Conservation (phyloP, 1,140 invertebrate species). For the Coelopa frigida region DNA sequence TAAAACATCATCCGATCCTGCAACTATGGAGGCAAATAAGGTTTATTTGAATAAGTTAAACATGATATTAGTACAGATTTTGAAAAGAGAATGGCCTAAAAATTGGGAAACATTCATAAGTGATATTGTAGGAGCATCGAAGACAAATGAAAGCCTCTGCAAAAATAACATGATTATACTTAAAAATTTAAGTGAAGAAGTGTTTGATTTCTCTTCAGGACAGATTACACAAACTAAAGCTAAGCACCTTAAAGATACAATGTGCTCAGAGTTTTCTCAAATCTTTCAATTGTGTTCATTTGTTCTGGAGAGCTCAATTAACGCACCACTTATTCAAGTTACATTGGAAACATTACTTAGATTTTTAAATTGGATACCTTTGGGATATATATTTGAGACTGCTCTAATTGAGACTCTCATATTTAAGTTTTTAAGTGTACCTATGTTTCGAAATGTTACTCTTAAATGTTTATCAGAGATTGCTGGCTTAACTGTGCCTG, state of each 20-base stretch:
- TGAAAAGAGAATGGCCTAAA: slow-evolving; percentile 99
- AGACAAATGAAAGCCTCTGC: slow-evolving; percentile 97
- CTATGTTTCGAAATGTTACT: slow-evolving; percentile 96
- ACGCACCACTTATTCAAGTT: slow-evolving; percentile 85
- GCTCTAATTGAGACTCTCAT: slow-evolving; percentile 92
- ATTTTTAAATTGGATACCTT: slow-evolving; percentile 99
- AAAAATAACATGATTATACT: slow-evolving; percentile 99
- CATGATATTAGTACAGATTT: slow-evolving; percentile 97
- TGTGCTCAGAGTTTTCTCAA: slow-evolving; percentile 98
- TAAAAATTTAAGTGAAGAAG: slow-evolving; percentile 95
- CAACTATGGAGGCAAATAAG: slow-evolving; percentile 84
- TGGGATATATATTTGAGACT: slow-evolving; percentile 99
- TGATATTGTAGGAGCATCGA: slow-evolving; percentile 97
- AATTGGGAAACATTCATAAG: slow-evolving; percentile 99
- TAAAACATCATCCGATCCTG: slow-evolving; percentile 91
- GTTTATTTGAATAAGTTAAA: slow-evolving; percentile 98
- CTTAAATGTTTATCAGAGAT: slow-evolving; percentile 98
- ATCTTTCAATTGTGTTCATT: slow-evolving; percentile 97
- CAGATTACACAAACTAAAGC: slow-evolving; percentile 98
- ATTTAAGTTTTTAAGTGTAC: slow-evolving; percentile 95
- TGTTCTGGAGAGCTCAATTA: slow-evolving; percentile 96
- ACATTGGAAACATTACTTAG: slow-evolving; percentile 93
- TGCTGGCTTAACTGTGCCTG: slow-evolving; percentile 75
- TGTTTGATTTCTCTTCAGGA: slow-evolving; percentile 97
- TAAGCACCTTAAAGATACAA: slow-evolving; percentile 98